Evolutionary conservation across 2,888 invertebrate genomes (phyloP), one percentile per base, ranked within the genome.

Genomic region (Athripsodes cinereus): DNA sequence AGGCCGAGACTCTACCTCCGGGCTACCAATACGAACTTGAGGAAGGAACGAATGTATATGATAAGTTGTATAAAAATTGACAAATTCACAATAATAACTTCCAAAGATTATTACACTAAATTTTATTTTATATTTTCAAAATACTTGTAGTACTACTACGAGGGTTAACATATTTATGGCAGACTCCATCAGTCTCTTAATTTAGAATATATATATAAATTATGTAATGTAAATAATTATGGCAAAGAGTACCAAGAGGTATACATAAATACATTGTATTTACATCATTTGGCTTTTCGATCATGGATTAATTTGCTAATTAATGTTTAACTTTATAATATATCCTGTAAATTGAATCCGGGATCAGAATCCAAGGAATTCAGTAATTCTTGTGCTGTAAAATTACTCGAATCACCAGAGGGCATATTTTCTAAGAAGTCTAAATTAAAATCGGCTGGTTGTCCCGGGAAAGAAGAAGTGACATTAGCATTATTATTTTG

Each of bases 351-450:
- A 74, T 84, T 86, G 66, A 87, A 85, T 60, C 79, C 76, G 64
- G 83, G 82, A 68, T 85, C 84, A 68, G 85, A 86, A 69, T 92
- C 93, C 67, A 93, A 83, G 55, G 90, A 90, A 74, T 86, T 91
- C 67, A 92, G 81, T 63, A 92, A 76, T 70, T 92, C 92, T 71
- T 91, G 90, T 59, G 90, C 89, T 67, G 88, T 86, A 73, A 90
- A 86, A 69, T 83, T 85, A 68, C 82, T 82, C 60, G 88, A 82
- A 72, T 92, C 91, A 53, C 83, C 81, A 66, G 87, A 79, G 57
- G 87, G 86, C 72, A 92, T 82, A 75, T 87, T 88, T 72, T 92
- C 92, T 62, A 92, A 81, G 76, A 92, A 90, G 79, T 92, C 92
- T 67, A 92, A 82, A 72, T 85, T 87, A 73, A 92, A 88, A 74